Conservation (phyloP, 1,140 invertebrate species). For the Fopius arisanus region DNA sequence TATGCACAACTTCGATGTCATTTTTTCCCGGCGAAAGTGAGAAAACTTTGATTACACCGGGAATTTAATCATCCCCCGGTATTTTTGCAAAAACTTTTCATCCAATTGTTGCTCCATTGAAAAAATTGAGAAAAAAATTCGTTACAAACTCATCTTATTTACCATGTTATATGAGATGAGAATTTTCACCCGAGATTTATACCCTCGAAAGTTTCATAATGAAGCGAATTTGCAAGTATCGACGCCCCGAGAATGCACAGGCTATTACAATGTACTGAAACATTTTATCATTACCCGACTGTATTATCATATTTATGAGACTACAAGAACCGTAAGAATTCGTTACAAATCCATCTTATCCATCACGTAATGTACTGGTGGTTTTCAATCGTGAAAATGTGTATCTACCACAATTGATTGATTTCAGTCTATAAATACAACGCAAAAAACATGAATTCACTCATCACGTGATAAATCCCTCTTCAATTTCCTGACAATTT, state of each 20-base stretch:
- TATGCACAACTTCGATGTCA: slow-evolving; percentile 22
- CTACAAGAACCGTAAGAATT: background rate
- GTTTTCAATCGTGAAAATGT: too few species aligned
- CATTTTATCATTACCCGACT: background rate
- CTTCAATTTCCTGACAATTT: too few species aligned
- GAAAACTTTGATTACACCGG: slow-evolving; percentile 33
- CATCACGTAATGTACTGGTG: background rate
- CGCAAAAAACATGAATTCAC: too few species aligned
- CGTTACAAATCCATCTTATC: slow-evolving; percentile 1
- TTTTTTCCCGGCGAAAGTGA: slow-evolving; percentile 8
- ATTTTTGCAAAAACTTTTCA: slow-evolving; percentile 16
- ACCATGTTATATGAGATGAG: background rate
- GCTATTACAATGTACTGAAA: too few species aligned
- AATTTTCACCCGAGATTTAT: background rate
- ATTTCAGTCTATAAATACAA: too few species aligned
- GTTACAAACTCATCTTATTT: slow-evolving; percentile 13
- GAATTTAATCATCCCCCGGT: slow-evolving; percentile 22
- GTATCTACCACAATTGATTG: too few species aligned
- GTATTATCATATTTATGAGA: background rate
- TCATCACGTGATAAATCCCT: too few species aligned
- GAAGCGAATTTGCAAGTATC: background rate
- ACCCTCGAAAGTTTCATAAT: background rate
- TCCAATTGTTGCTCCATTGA: slow-evolving; percentile 26
- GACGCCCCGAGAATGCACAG: background rate
- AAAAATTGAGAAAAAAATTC: slow-evolving; percentile 8